These are phyloP conservation scores for Ophiothrix spiculata DNA, from an alignment of 35 echinoderm and acorn worm species.

Conservation along the genomic window DNA sequence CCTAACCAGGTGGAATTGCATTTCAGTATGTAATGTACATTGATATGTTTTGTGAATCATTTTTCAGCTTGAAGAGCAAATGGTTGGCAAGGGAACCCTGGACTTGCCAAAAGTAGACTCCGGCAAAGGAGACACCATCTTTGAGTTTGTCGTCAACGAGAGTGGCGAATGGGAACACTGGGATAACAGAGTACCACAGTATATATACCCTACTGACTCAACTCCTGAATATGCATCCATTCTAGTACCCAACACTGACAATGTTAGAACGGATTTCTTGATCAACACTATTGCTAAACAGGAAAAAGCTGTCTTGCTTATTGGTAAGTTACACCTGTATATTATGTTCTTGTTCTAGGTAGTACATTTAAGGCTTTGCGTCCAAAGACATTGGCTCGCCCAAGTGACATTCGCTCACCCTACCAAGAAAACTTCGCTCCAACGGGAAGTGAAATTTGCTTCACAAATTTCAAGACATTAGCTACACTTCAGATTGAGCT, in stretches of 20 bases:
- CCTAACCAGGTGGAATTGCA: too few relatives aligned
- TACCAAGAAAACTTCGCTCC: too few relatives aligned
- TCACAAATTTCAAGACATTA: too few relatives aligned
- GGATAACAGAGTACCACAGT: slow-evolving; percentile 80
- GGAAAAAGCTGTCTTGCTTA: slow-evolving; percentile 87
- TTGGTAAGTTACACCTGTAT: slow-evolving; percentile 55
- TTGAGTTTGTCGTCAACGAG: slow-evolving; percentile 92
- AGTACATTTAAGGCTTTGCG: too few relatives aligned
- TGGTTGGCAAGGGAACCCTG: slow-evolving; percentile 55
- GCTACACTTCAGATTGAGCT: too few relatives aligned
- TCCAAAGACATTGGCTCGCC: too few relatives aligned
- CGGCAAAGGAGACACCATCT: slow-evolving; percentile 72
- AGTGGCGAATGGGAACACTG: slow-evolving; percentile 93
- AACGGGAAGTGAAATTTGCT: too few relatives aligned
- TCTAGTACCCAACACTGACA: slow-evolving; percentile 94
- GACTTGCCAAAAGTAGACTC: slow-evolving; percentile 62
- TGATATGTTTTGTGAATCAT: slow-evolving; percentile 81
- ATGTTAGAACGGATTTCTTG: slow-evolving; percentile 94
- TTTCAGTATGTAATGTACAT: too few relatives aligned
- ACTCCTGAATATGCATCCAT: slow-evolving; percentile 96
- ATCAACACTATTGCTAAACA: slow-evolving; percentile 93
- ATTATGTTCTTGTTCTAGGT: neutral
- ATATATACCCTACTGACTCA: slow-evolving; percentile 83
- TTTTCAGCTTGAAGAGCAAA: slow-evolving; percentile 75
- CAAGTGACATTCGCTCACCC: too few relatives aligned